These are phyloP conservation scores for Lycia hirtaria DNA, from an alignment of 2,888 invertebrate species.

Conservation along the genomic window DNA sequence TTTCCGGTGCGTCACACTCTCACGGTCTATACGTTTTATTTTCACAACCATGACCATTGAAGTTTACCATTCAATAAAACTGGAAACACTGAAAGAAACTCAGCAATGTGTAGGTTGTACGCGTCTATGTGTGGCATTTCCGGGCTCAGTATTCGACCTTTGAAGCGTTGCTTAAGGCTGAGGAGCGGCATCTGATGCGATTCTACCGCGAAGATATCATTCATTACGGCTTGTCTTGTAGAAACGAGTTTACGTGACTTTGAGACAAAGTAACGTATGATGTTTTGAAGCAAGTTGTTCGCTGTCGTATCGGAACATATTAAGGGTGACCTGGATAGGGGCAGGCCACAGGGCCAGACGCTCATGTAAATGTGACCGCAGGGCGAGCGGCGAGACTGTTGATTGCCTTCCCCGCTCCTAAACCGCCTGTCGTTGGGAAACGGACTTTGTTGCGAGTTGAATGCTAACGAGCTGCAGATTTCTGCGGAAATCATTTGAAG, in stretches of 20 bases:
- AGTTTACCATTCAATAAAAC: not conserved
- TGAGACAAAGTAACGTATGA: constrained; percentile 4
- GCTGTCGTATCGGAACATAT: not conserved
- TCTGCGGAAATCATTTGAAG: constrained; percentile 23
- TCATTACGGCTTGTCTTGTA: constrained; percentile 14
- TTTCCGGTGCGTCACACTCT: constrained; percentile 45
- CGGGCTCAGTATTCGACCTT: constrained; percentile 40
- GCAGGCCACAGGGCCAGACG: constrained; percentile 20
- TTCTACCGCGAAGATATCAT: not conserved
- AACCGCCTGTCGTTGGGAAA: constrained; percentile 32
- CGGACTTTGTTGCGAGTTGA: constrained; percentile 38
- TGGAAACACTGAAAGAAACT: not conserved
- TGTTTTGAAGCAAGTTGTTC: not conserved
- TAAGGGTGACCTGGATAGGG: constrained; percentile 18
- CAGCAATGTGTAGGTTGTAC: constrained; percentile 38
- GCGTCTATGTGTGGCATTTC: constrained; percentile 53
- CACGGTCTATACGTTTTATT: constrained; percentile 26
- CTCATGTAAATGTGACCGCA: constrained; percentile 48
- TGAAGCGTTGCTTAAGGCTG: constrained; percentile 10
- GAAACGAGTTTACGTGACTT: not conserved
- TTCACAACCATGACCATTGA: constrained; percentile 38
- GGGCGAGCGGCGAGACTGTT: constrained; percentile 43
- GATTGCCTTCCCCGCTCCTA: constrained; percentile 43
- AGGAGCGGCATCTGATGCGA: not conserved
- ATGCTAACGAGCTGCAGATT: constrained; percentile 41